phyloP scores from a whole-genome alignment of 2,113 vertebrate genomes.

The Spilogale gracilis region DNA sequence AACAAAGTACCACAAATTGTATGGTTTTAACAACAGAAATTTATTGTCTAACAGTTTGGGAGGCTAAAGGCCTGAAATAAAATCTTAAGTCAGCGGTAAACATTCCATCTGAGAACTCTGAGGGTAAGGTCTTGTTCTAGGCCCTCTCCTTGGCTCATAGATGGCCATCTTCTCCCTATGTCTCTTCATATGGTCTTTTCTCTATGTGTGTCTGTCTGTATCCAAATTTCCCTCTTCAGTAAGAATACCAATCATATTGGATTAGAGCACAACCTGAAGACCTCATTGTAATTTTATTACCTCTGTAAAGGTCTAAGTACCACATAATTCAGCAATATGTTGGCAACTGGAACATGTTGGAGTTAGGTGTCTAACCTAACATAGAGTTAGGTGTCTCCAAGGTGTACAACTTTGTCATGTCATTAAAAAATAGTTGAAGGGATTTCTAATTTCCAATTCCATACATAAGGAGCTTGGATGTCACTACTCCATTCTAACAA shows the following conservation, averaged over 20 bases:
- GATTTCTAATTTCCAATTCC: background rate
- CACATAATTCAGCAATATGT: background rate
- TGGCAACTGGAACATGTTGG: background rate
- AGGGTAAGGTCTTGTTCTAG: background rate
- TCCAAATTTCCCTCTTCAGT: background rate
- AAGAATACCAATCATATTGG: background rate
- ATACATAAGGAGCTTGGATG: background rate
- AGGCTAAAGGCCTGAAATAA: background rate
- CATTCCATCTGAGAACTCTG: background rate
- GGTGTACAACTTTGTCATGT: background rate
- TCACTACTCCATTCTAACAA: background rate
- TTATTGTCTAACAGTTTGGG: background rate
- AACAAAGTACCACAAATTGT: slow-evolving; percentile 6
- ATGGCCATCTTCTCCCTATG: background rate
- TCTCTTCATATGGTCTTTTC: background rate
- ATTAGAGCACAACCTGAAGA: background rate
- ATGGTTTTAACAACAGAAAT: background rate
- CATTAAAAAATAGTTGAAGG: background rate
- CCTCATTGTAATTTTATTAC: background rate
- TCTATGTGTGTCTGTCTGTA: background rate
- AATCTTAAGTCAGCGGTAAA: background rate
- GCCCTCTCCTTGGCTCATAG: background rate
- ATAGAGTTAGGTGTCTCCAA: background rate
- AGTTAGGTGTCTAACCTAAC: background rate
- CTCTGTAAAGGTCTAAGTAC: background rate